Evolutionary conservation across 2,888 invertebrate species (phyloP).

Genomic region (Tuta absoluta): DNA sequence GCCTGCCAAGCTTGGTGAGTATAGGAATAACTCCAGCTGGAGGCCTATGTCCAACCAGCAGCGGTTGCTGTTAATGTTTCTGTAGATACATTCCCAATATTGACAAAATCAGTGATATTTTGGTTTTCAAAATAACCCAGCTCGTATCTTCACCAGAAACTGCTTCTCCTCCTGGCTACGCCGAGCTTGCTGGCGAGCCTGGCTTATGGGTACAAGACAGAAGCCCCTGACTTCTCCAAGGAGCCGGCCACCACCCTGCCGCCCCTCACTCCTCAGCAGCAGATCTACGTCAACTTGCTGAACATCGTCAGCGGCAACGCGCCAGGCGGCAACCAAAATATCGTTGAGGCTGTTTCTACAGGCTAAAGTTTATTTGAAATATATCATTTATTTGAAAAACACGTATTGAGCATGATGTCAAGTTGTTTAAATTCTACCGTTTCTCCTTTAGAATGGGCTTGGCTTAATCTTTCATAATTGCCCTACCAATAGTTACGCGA

Average conservation of each 20-base stretch:
- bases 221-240: conserved; percentile 28
- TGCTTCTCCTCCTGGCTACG: not conserved
- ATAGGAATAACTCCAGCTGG: too few relatives aligned
- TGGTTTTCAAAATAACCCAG: not conserved
- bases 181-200: not conserved
- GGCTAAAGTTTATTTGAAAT: not conserved
- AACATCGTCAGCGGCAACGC: conserved; percentile 20
- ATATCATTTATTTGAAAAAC: too few relatives aligned
- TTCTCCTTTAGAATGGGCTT: too few relatives aligned
- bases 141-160: not conserved
- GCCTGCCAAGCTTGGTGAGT: too few relatives aligned
- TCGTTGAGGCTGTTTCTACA: not conserved
- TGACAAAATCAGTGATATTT: not conserved
- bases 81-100: too few relatives aligned
- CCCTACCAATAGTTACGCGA: too few relatives aligned
- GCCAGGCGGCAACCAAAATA: conserved; percentile 10
- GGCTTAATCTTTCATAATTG: too few relatives aligned
- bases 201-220: conserved; percentile 17
- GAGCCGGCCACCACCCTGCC: conserved; percentile 25
- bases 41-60: too few relatives aligned
- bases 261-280: conserved; percentile 23
- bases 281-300: conserved; percentile 26
- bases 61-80: too few relatives aligned
- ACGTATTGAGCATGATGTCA: too few relatives aligned
- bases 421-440: too few relatives aligned